A percentile compares a stretch with the other conserved stretches of the same genome.
These are phyloP conservation scores for Enteromius treurensis DNA, from an alignment of 2,797 vertebrate genomes.

Conservation along the genomic window DNA sequence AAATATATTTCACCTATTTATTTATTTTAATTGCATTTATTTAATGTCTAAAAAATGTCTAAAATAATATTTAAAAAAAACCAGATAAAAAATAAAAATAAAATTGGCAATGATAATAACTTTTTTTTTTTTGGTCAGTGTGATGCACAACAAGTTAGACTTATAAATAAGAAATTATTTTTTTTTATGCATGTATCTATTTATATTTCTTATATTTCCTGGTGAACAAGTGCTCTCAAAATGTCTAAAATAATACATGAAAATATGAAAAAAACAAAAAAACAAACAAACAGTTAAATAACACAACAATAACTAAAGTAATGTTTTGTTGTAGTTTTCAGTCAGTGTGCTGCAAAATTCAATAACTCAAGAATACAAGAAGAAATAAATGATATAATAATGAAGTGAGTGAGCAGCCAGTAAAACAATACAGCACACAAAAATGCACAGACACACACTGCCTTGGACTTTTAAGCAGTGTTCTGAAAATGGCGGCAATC, in stretches of 20 bases:
- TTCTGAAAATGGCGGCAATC: not conserved
- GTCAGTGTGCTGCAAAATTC: not conserved
- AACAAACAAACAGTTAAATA: not conserved
- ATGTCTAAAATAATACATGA: not conserved
- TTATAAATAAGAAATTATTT: not conserved
- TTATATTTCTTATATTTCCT: not conserved
- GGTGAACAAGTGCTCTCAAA: not conserved
- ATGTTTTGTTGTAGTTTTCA: not conserved
- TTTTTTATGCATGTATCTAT: not conserved
- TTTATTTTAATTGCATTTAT: not conserved
- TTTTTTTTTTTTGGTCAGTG: not conserved
- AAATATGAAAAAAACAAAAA: not conserved
- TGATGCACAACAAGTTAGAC: not conserved
- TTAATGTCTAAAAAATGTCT: not conserved
- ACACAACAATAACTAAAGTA: not conserved
- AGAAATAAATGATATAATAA: not conserved
- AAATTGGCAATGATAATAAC: too few species aligned
- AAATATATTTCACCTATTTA: not conserved
- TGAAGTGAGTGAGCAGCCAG: not conserved
- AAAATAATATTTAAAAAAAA: constrained; percentile 3
- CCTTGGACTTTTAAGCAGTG: not conserved
- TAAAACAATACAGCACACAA: not conserved
- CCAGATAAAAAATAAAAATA: not conserved
- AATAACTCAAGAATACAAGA: not conserved
- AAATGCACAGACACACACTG: not conserved